Conservation (phyloP, 2,797 vertebrate genomes). For the Hydrophis major region DNA sequence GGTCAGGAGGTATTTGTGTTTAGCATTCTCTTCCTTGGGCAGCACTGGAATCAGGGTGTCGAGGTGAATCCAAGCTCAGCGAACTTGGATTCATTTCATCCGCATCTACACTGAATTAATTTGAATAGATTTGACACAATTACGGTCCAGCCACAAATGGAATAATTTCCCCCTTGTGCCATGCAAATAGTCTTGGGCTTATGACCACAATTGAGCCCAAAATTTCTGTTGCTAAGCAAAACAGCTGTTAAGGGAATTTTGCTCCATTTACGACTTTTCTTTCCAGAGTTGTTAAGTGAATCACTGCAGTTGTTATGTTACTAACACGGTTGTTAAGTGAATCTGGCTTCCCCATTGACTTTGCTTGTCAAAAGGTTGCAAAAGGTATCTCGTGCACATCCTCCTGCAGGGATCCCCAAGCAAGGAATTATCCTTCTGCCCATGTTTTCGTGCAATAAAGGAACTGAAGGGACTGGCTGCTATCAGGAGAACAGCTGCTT, state of each 20-base stretch:
- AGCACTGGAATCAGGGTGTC: neutral
- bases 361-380: no score
- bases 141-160: neutral
- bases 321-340: no score
- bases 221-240: no score
- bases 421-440: neutral
- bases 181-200: no score
- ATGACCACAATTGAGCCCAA: no score
- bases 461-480: neutral
- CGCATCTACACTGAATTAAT: neutral
- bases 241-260: no score
- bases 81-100: neutral
- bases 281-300: no score
- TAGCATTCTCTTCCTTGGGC: neutral
- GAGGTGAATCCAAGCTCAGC: neutral
- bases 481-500: neutral
- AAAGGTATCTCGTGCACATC: neutral
- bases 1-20: neutral
- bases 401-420: neutral
- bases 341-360: no score
- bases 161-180: neutral
- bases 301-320: no score
- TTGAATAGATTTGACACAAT: neutral
- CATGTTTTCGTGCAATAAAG: neutral
- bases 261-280: no score